Conservation (phyloP, 2,888 invertebrate genomes). For the Actias luna region DNA sequence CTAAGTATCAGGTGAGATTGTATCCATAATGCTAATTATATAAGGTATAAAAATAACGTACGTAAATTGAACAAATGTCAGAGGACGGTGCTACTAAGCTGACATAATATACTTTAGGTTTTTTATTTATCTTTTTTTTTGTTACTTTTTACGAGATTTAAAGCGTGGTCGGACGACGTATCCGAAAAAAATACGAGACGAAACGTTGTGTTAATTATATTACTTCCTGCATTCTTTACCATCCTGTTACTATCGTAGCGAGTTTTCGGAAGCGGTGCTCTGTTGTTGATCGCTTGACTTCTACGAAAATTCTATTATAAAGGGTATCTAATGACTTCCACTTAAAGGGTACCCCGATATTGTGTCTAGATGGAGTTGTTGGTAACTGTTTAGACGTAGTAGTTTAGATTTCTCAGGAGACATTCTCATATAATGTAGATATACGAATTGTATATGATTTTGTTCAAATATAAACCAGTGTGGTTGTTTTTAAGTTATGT, state of each 20-base stretch:
- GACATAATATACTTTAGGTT: no score
- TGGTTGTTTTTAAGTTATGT: no score
- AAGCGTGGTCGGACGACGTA: neutral
- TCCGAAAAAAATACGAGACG: neutral
- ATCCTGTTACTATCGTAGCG: neutral
- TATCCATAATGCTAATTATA: no score
- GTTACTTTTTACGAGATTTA: neutral
- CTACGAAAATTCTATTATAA: neutral
- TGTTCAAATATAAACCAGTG: no score
- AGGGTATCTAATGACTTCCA: neutral
- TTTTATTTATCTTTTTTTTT: no score
- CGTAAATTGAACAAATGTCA: no score
- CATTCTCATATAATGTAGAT: no score
- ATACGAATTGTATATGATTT: no score
- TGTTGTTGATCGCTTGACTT: neutral
- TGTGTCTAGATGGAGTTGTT: neutral
- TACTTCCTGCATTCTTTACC: slow-evolving; percentile 10
- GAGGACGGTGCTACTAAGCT: no score
- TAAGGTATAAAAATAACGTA: no score
- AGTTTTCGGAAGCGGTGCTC: slow-evolving; percentile 2
- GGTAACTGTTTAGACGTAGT: neutral
- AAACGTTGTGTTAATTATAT: neutral
- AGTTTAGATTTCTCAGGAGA: neutral
- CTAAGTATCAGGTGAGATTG: no score
- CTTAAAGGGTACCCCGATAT: neutral